Evolutionary conservation across 2,113 vertebrate species (phyloP).

Genomic region (Ictalurus punctatus): DNA sequence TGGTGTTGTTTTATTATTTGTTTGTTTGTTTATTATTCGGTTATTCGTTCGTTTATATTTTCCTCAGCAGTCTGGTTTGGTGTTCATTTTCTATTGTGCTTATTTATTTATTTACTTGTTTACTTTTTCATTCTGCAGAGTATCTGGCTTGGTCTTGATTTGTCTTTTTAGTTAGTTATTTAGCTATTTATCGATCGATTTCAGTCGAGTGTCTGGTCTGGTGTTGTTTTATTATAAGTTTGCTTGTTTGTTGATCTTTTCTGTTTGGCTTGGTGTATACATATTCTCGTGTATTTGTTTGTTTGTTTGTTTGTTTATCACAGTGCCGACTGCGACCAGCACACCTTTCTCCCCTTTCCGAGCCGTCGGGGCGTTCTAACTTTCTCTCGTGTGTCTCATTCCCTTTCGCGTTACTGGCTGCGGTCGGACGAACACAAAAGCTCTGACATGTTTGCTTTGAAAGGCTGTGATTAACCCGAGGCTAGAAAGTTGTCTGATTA

Average conservation of each 20-base stretch:
- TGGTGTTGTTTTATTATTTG: neutral
- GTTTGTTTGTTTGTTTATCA: neutral
- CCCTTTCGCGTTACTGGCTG: neutral
- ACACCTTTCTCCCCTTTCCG: neutral
- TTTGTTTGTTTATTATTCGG: neutral
- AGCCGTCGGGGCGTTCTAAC: neutral
- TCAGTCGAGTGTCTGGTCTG: neutral
- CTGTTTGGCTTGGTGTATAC: neutral
- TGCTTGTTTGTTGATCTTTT: neutral
- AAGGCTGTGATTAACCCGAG: neutral
- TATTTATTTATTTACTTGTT: neutral
- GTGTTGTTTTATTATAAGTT: neutral
- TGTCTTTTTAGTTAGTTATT: neutral
- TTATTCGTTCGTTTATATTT: neutral
- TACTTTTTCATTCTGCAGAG: neutral
- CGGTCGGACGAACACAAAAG: neutral
- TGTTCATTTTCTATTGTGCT: neutral
- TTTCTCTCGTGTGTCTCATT: neutral
- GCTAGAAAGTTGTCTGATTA: neutral
- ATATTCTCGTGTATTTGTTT: too few species aligned
- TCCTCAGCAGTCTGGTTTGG: neutral
- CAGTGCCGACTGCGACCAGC: neutral
- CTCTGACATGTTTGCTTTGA: neutral
- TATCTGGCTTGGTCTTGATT: neutral
- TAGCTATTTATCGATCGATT: neutral